Base-by-base conservation (phyloP, 2,797 vertebrate species). In the Avahi laniger region DNA sequence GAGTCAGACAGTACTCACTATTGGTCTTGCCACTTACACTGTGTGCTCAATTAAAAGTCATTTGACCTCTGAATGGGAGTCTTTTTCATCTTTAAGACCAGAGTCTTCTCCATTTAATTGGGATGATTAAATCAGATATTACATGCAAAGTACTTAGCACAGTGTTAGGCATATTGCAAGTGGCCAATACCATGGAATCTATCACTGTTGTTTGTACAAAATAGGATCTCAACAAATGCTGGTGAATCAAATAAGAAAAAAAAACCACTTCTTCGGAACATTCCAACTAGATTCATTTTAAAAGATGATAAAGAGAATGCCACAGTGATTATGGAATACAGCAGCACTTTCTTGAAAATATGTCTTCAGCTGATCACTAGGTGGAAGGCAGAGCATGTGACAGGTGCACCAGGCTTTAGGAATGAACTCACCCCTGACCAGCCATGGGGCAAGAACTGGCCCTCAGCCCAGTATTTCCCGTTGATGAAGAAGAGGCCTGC, bases 351-450 rank as follows among this genome's bases (percentile, higher is more conserved):
- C 52, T 69, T 59, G 7, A 93, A 79, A 75, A 15, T 12, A 4
- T 26, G 11, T 90, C 63, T 89, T 33, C 82, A n/a, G 57, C 3
- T 7, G 4, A 41, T n/a, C 26, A 20, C 14, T 11, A 12, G 14
- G 26, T 28, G n/a, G 52, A 33, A 79, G 67, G 59, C 30, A 28
- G 61, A 57, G 41, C 2, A 0, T 52, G 72, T 0, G 17, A n/a
- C 15, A 72, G 80, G 50, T 43, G 2, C 4, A 11, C 1, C 6
- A 18, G 70, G 30, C 38, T 73, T 46, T 24, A 38, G 65, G 92
- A 48, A 38, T 10, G 46, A 50, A 98, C 99, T 99, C 98, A 99
- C 99, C 99, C 99, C 99, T 0, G 99, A 99, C 99, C 99, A 99
- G 98, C 99, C 99, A 0, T 99, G 99, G 0, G 99, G 99, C 96